Evolutionary conservation across 2,797 vertebrate genomes (phyloP).

Genomic region (Pelobates cultripes): DNA sequence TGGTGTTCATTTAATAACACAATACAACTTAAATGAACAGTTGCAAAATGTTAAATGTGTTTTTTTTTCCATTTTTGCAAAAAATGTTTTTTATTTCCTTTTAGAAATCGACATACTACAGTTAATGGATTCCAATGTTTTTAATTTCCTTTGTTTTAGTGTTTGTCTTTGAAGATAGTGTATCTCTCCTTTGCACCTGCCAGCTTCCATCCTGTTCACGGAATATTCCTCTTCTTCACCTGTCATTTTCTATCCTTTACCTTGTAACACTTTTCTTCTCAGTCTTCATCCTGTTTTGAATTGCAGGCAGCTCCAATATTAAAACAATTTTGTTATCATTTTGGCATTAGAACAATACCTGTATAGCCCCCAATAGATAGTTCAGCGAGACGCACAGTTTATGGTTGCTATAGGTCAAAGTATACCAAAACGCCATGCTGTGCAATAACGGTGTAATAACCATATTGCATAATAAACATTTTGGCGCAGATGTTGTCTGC

Average conservation of each 20-base stretch:
- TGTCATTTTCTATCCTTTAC: constrained; percentile 39
- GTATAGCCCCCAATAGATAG: not conserved
- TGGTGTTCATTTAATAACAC: constrained; percentile 20
- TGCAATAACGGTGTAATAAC: not conserved
- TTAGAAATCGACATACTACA: constrained; percentile 15
- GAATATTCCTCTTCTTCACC: constrained; percentile 37
- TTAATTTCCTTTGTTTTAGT: constrained; percentile 41
- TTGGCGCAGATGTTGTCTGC: too few relatives aligned
- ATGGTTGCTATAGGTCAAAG: not conserved
- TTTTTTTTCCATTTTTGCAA: constrained; percentile 4
- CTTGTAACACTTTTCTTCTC: constrained; percentile 29
- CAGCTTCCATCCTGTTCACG: constrained; percentile 16
- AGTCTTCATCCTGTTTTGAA: constrained; percentile 42
- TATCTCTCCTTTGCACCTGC: constrained; percentile 49
- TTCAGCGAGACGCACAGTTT: not conserved
- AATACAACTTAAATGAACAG: constrained; percentile 19
- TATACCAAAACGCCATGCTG: not conserved
- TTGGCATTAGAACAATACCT: constrained; percentile 37
- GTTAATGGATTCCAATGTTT: constrained; percentile 35
- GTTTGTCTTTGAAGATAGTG: constrained; percentile 31
- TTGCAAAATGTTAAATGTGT: not conserved
- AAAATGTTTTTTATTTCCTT: not conserved
- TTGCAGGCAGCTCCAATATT: constrained; percentile 42
- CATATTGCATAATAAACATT: too few relatives aligned
- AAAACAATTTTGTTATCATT: constrained; percentile 44